phyloP scores from a whole-genome alignment of 1,140 invertebrate species.

The Whitmania pigra region DNA sequence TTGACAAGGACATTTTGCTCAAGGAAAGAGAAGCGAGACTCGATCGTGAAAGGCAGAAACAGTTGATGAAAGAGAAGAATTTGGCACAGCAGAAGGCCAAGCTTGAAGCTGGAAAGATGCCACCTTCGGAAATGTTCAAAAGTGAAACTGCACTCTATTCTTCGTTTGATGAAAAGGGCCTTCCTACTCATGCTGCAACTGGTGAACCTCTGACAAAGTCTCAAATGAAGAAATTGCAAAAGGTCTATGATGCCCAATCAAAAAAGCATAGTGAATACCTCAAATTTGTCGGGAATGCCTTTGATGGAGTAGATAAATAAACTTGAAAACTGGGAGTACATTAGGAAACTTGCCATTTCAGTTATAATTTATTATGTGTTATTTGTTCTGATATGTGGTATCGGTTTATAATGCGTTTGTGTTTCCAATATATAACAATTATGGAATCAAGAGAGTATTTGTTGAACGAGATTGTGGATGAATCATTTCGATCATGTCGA shows the following conservation, averaged over 20 bases:
- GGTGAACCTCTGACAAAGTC: conserved; percentile 88
- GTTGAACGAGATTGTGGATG: too few relatives aligned
- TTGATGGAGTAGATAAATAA: too few relatives aligned
- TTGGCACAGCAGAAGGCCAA: conserved; percentile 56
- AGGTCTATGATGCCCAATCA: conserved; percentile 74
- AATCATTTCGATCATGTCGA: too few relatives aligned
- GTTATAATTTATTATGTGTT: too few relatives aligned
- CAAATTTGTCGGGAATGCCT: not conserved
- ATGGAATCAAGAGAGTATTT: too few relatives aligned
- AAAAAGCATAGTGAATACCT: conserved; percentile 74
- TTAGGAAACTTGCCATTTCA: too few relatives aligned
- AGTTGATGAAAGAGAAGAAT: conserved; percentile 61
- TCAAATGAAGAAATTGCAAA: conserved; percentile 77
- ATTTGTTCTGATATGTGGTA: too few relatives aligned
- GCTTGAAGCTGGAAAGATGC: conserved; percentile 65
- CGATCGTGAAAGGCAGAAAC: conserved; percentile 58
- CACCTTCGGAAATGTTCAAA: conserved; percentile 72
- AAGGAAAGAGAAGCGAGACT: conserved; percentile 65
- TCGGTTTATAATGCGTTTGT: too few relatives aligned
- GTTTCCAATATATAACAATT: too few relatives aligned
- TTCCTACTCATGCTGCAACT: conserved; percentile 78
- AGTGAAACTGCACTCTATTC: conserved; percentile 80
- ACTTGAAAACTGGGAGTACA: too few relatives aligned
- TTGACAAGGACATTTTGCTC: conserved; percentile 65
- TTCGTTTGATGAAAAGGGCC: conserved; percentile 80